Evolutionary conservation across 1,140 invertebrate genomes (phyloP).

Genomic region (Antheraea mylitta): DNA sequence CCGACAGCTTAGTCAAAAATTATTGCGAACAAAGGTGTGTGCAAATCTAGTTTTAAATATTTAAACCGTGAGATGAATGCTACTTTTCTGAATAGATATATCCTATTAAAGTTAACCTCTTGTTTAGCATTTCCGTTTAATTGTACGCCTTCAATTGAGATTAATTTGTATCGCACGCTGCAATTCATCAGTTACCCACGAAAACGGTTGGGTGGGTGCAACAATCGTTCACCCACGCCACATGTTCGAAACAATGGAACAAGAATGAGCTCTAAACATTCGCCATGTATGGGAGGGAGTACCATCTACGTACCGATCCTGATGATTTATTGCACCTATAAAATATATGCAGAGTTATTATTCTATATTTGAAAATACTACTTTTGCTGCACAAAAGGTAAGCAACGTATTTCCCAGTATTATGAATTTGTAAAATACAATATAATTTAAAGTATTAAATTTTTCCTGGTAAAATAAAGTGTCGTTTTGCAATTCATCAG

Average conservation of each 20-base stretch:
- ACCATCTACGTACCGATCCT: constrained; percentile 36
- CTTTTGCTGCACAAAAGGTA: not conserved
- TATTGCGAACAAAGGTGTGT: too few species aligned
- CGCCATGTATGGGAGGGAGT: constrained; percentile 31
- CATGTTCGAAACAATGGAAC: constrained; percentile 50
- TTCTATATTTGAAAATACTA: not conserved
- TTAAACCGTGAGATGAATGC: too few species aligned
- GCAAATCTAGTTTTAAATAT: too few species aligned
- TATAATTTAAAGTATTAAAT: too few species aligned
- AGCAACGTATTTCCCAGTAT: not conserved
- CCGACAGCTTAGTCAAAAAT: too few species aligned
- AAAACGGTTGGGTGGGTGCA: constrained; percentile 51
- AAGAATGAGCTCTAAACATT: constrained; percentile 35
- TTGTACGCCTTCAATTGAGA: constrained; percentile 45
- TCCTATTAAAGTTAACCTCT: not conserved
- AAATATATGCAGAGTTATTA: not conserved
- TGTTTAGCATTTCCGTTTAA: constrained; percentile 27
- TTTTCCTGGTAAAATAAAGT: not conserved
- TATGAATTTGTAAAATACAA: not conserved
- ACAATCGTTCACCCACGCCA: constrained; percentile 54
- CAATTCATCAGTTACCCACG: constrained; percentile 42
- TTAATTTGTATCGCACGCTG: constrained; percentile 51
- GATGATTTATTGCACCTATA: constrained; percentile 25
- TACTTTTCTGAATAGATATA: not conserved
- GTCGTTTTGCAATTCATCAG: not conserved